A percentile compares a stretch with the other conserved stretches of the same genome.
phyloP scores from a whole-genome alignment of 2,797 vertebrate species.

The Benthosema pterotum region DNA sequence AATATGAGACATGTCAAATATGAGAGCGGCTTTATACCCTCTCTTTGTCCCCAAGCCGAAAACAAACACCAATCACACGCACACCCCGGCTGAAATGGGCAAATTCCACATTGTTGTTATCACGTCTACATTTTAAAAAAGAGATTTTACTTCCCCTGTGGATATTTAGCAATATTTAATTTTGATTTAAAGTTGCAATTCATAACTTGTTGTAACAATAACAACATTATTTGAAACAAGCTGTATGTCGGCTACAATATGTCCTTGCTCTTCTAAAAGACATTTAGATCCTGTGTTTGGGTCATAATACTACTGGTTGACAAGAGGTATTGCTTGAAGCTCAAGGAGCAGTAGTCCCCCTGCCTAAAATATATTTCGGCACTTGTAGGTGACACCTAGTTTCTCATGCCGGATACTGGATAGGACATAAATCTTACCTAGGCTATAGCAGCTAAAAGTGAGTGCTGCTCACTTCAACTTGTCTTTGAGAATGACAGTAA shows the following conservation, averaged over 20 bases:
- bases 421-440: too few species aligned
- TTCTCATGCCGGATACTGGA: too few species aligned
- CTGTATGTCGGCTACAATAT: too few species aligned
- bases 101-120: constrained; percentile 35
- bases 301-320: too few species aligned
- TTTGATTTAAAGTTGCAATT: neutral
- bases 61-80: constrained; percentile 74
- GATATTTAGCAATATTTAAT: constrained; percentile 48
- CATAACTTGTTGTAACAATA: neutral
- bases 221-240: too few species aligned
- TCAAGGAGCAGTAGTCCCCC: too few species aligned
- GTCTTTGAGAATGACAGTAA: constrained; percentile 61
- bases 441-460: neutral
- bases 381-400: too few species aligned
- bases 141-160: constrained; percentile 8
- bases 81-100: constrained; percentile 57
- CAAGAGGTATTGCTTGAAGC: too few species aligned
- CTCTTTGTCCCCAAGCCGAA: constrained; percentile 64
- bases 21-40: constrained; percentile 61
- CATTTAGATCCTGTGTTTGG: too few species aligned
- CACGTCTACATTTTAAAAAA: constrained; percentile 22
- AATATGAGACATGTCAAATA: constrained; percentile 77
- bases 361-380: too few species aligned
- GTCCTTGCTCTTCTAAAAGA: too few species aligned
- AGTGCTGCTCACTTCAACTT: constrained; percentile 59